Evolutionary conservation across 2,888 invertebrate species (phyloP).

Genomic region (Spatulosminthurus flaviceps): DNA sequence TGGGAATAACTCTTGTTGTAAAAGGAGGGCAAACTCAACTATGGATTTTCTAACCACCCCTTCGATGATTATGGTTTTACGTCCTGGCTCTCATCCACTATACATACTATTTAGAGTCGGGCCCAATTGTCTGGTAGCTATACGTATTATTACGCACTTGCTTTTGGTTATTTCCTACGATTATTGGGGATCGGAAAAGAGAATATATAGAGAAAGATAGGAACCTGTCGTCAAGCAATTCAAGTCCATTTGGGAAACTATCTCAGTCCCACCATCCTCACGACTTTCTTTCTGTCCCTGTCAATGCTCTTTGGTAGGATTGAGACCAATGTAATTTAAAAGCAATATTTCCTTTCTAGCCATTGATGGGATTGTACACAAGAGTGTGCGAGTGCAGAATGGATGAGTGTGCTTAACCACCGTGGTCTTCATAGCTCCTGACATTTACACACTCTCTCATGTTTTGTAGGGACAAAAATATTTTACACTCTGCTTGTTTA

Average conservation of each 20-base stretch:
- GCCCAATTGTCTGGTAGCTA: too few relatives aligned
- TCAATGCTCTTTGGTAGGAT: background rate
- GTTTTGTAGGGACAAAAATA: background rate
- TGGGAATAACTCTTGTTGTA: background rate
- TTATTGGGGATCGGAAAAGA: too few relatives aligned
- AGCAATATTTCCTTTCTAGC: conserved; percentile 8
- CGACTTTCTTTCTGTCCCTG: conserved; percentile 13
- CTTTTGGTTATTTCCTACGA: too few relatives aligned
- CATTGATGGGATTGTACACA: background rate
- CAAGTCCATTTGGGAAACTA: background rate
- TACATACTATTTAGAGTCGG: too few relatives aligned
- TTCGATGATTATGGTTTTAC: background rate
- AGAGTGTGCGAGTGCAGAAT: background rate
- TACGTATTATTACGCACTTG: too few relatives aligned
- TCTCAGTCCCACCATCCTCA: background rate
- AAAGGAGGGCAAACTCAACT: conserved; percentile 4
- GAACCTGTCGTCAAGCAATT: too few relatives aligned
- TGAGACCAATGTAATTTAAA: conserved; percentile 22
- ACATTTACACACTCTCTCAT: background rate
- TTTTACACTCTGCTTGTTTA: background rate
- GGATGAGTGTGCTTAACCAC: background rate
- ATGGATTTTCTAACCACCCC: background rate
- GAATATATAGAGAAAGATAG: too few relatives aligned
- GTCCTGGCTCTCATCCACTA: too few relatives aligned
- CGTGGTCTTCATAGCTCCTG: background rate